These are phyloP conservation scores for Drosophila lini DNA, from an alignment of 1,140 invertebrate species.

Conservation along the genomic window DNA sequence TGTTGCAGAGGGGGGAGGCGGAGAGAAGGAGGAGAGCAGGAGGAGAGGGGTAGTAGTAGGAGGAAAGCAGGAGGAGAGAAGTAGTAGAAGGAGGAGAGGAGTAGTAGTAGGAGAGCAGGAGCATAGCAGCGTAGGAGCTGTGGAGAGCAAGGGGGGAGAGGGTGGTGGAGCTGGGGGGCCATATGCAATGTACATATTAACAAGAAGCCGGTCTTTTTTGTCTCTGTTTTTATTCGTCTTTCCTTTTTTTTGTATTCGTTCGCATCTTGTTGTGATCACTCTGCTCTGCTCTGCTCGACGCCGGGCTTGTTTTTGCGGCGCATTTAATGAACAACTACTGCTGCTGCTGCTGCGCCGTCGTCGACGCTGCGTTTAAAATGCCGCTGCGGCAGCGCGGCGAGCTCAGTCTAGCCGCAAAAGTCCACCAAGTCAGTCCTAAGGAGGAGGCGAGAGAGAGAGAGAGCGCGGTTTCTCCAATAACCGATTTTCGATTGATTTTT, in stretches of 20 bases:
- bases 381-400: slow-evolving; percentile 57
- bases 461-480: slow-evolving; percentile 23
- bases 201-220: slow-evolving; percentile 37
- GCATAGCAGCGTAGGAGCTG: neutral
- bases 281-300: slow-evolving; percentile 12
- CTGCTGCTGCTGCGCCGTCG: slow-evolving; percentile 14
- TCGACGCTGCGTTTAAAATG: slow-evolving; percentile 66
- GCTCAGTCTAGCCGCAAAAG: slow-evolving; percentile 68
- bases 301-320: slow-evolving; percentile 64
- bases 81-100: neutral
- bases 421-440: slow-evolving; percentile 41
- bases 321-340: slow-evolving; percentile 26
- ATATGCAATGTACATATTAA: slow-evolving; percentile 18
- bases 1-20: slow-evolving; percentile 3
- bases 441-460: neutral
- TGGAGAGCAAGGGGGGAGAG: neutral
- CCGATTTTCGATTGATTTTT: slow-evolving; percentile 1
- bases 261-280: slow-evolving; percentile 43
- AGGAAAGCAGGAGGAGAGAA: neutral
- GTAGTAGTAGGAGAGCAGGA: neutral
- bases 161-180: slow-evolving; percentile 2
- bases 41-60: neutral
- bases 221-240: slow-evolving; percentile 46
- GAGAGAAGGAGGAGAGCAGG: neutral
- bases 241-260: slow-evolving; percentile 16